Percentiles rank a stretch among this genome's conserved stretches.
These are phyloP conservation scores for Thereuonema tuberculata DNA, from an alignment of 1,140 invertebrate species.

Conservation along the genomic window DNA sequence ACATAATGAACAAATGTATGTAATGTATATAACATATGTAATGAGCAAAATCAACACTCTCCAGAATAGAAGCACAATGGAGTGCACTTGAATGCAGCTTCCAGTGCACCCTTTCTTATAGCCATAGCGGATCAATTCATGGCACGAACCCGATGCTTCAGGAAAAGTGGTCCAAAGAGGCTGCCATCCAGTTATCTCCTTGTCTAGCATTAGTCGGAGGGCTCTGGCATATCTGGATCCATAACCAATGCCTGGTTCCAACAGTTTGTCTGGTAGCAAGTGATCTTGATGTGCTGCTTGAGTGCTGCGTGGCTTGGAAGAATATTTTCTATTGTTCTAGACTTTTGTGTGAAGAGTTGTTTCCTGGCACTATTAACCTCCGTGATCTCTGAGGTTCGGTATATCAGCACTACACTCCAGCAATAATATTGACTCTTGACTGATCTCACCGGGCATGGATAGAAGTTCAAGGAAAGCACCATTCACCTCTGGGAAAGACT, in stretches of 20 bases:
- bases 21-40: too few relatives aligned
- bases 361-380: background rate
- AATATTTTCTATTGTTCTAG: background rate
- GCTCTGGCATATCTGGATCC: too few relatives aligned
- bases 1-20: too few relatives aligned
- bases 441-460: too few relatives aligned
- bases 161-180: too few relatives aligned
- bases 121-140: too few relatives aligned
- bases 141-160: background rate
- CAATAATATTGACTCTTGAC: too few relatives aligned
- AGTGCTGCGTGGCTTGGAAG: background rate
- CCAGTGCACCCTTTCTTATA: too few relatives aligned
- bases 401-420: constrained; percentile 2
- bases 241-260: background rate
- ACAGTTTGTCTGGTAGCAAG: constrained; percentile 10
- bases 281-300: background rate
- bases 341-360: background rate
- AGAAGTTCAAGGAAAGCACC: too few relatives aligned
- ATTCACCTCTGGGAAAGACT: too few relatives aligned
- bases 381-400: background rate
- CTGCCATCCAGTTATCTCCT: background rate
- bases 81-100: background rate
- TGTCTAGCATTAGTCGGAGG: background rate
- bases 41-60: too few relatives aligned
- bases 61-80: background rate